Percentiles rank a stretch among this genome's conserved stretches.
phyloP scores from a whole-genome alignment of 2,888 invertebrate species.

The Bellardia bayeri region DNA sequence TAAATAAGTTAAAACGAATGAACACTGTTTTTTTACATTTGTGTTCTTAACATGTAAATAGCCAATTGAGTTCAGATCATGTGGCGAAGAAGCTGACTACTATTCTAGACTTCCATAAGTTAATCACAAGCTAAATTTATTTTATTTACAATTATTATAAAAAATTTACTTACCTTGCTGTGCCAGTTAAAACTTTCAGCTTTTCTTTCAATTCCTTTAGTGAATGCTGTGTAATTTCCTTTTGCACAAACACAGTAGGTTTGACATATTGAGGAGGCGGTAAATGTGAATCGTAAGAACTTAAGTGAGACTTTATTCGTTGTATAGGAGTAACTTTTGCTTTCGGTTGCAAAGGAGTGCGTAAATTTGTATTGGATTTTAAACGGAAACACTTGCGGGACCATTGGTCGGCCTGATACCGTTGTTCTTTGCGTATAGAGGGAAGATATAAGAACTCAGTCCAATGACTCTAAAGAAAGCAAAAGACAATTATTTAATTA shows the following conservation, averaged over 20 bases:
- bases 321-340: constrained; percentile 84
- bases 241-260: constrained; percentile 69
- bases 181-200: constrained; percentile 83
- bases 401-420: constrained; percentile 86
- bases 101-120: too few relatives aligned
- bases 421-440: constrained; percentile 85
- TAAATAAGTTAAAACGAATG: too few relatives aligned
- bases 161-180: constrained; percentile 84
- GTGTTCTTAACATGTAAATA: too few relatives aligned
- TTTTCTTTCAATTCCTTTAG: constrained; percentile 80
- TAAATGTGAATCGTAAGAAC: constrained; percentile 87
- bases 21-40: too few relatives aligned
- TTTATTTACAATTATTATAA: background rate
- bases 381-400: constrained; percentile 85
- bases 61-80: too few relatives aligned
- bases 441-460: constrained; percentile 88
- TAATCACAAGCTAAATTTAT: too few relatives aligned
- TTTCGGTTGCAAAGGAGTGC: constrained; percentile 78
- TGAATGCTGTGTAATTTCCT: constrained; percentile 77
- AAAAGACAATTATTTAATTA: background rate
- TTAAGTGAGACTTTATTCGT: constrained; percentile 86
- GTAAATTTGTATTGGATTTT: constrained; percentile 72
- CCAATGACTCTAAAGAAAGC: constrained; percentile 86
- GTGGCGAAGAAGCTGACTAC: too few relatives aligned
- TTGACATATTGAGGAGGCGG: constrained; percentile 85